Percentiles rank a stretch among this genome's conserved stretches.
phyloP scores from a whole-genome alignment of 2,888 invertebrate genomes.

The Hyposoter dolosus region DNA sequence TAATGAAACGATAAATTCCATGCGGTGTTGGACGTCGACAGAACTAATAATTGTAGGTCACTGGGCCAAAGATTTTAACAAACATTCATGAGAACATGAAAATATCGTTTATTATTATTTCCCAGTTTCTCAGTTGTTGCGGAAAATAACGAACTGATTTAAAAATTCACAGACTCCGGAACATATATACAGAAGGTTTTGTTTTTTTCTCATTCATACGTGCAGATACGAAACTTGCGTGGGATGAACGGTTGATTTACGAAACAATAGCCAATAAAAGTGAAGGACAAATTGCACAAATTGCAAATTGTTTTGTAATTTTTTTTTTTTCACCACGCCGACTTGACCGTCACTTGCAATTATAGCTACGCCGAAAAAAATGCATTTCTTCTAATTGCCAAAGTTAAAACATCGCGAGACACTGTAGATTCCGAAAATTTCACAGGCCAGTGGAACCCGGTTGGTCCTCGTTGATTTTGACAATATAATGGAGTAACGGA shows the following conservation, averaged over 20 bases:
- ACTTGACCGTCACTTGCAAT: not conserved
- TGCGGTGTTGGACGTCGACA: not conserved
- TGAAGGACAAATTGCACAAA: no score
- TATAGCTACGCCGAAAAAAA: not conserved
- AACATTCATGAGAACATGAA: not conserved
- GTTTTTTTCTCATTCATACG: not conserved
- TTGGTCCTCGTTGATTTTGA: slow-evolving; percentile 6
- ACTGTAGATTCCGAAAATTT: not conserved
- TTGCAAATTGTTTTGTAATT: no score
- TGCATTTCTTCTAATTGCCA: not conserved
- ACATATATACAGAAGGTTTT: not conserved
- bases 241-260: no score
- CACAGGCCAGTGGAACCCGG: not conserved
- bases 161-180: not conserved
- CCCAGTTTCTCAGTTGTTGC: not conserved
- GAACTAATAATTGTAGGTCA: not conserved
- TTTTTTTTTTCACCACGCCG: not conserved
- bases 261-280: no score
- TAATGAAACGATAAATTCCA: not conserved
- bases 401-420: not conserved
- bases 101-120: not conserved
- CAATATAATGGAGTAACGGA: slow-evolving; percentile 19
- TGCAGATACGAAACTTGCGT: no score
- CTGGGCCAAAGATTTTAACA: not conserved
- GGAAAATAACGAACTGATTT: not conserved